These are phyloP conservation scores for Hepsetus odoe DNA, from an alignment of 2,113 vertebrate species.

Conservation along the genomic window DNA sequence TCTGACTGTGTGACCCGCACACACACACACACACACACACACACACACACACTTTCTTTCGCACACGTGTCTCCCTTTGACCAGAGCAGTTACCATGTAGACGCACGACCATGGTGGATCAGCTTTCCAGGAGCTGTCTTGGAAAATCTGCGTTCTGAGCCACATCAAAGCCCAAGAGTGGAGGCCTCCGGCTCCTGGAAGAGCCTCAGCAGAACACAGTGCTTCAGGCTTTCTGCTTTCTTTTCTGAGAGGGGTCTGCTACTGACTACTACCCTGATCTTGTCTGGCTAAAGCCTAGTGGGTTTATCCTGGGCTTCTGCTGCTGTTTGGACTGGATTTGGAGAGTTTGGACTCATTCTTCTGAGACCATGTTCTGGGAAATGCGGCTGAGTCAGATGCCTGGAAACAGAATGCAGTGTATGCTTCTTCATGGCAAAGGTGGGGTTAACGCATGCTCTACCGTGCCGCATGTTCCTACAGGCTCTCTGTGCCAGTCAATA, in stretches of 20 bases:
- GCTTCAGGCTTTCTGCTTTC: neutral
- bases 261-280: neutral
- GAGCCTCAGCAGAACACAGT: conserved; percentile 8
- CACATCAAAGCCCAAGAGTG: conserved; percentile 62
- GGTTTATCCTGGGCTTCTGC: neutral
- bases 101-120: conserved; percentile 56
- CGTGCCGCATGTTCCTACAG: conserved; percentile 22
- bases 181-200: conserved; percentile 9
- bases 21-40: conserved; percentile 21
- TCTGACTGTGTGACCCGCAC: conserved; percentile 30
- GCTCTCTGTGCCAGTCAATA: neutral
- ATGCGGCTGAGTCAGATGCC: conserved; percentile 75
- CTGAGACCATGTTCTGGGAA: conserved; percentile 75
- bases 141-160: conserved; percentile 63
- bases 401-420: conserved; percentile 65
- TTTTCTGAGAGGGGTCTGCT: conserved; percentile 4
- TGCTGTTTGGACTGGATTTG: conserved; percentile 19
- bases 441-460: conserved; percentile 43
- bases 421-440: conserved; percentile 76
- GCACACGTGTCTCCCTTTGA: conserved; percentile 54
- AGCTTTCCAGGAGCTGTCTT: conserved; percentile 58
- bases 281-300: neutral
- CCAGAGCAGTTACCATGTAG: conserved; percentile 60
- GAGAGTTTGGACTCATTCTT: conserved; percentile 34
- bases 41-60: no score